These are phyloP conservation scores for Romanogobio albipinnatus DNA, from an alignment of 2,113 vertebrate species.

Conservation along the genomic window DNA sequence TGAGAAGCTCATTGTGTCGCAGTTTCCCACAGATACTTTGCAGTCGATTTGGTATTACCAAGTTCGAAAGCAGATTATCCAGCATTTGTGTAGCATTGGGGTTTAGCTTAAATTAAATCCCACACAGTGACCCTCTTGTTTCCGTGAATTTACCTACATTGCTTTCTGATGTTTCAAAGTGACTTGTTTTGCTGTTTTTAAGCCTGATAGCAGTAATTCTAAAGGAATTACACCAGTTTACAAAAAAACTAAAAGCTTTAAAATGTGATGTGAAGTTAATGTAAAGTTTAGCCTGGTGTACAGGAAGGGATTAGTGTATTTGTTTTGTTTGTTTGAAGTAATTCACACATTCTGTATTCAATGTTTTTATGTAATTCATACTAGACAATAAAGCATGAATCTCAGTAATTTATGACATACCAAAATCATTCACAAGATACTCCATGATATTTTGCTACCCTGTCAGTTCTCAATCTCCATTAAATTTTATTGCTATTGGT, in stretches of 20 bases:
- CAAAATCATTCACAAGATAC: too few species aligned
- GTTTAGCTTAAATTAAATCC: conserved; percentile 60
- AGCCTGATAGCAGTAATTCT: neutral
- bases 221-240: neutral
- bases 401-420: neutral
- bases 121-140: conserved; percentile 50
- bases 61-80: conserved; percentile 75
- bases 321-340: neutral
- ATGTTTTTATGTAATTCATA: neutral
- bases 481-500: neutral
- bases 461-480: neutral
- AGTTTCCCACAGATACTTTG: conserved; percentile 74
- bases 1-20: conserved; percentile 56
- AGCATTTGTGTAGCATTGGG: conserved; percentile 63
- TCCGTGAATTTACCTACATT: conserved; percentile 36
- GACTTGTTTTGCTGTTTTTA: neutral
- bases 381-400: neutral
- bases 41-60: conserved; percentile 69
- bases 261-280: conserved; percentile 19
- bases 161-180: conserved; percentile 8
- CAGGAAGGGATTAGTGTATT: conserved; percentile 20
- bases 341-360: neutral
- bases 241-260: neutral
- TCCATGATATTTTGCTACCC: neutral
- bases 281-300: neutral